A percentile compares a stretch with the other conserved stretches of the same genome.
Conservation (phyloP, 2,113 vertebrate genomes). For the Pseudorasbora parva region DNA sequence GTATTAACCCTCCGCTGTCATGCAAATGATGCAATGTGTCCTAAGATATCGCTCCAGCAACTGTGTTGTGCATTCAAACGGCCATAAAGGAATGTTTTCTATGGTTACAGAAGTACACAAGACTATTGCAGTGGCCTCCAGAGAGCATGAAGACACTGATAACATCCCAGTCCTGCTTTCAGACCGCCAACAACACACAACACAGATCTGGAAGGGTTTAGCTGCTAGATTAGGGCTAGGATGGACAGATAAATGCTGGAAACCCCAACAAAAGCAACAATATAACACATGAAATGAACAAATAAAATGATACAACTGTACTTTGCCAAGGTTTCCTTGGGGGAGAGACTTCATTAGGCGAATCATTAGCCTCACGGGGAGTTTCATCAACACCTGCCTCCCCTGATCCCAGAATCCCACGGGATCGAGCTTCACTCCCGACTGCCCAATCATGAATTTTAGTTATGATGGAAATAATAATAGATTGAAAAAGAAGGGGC, state of each 20-base stretch:
- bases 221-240: background rate
- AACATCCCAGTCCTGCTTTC: background rate
- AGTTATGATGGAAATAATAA: too few relatives aligned
- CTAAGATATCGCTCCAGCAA: background rate
- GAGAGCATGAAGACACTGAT: background rate
- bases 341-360: conserved; percentile 2
- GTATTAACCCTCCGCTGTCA: background rate
- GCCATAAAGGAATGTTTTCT: conserved; percentile 56
- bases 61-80: conserved; percentile 39
- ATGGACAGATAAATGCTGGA: background rate
- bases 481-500: too few relatives aligned
- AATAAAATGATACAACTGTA: background rate
- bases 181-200: too few relatives aligned
- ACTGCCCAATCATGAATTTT: too few relatives aligned
- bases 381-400: conserved; percentile 67
- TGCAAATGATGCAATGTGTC: background rate
- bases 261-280: background rate
- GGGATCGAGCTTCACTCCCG: too few relatives aligned
- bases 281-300: background rate
- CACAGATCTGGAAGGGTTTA: background rate
- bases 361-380: conserved; percentile 37
- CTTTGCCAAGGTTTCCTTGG: background rate
- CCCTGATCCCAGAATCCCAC: conserved; percentile 7
- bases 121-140: background rate
- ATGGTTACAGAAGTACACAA: conserved; percentile 68